Evolutionary conservation across 2,113 vertebrate genomes (phyloP).

Genomic region (Bos javanicus): DNA sequence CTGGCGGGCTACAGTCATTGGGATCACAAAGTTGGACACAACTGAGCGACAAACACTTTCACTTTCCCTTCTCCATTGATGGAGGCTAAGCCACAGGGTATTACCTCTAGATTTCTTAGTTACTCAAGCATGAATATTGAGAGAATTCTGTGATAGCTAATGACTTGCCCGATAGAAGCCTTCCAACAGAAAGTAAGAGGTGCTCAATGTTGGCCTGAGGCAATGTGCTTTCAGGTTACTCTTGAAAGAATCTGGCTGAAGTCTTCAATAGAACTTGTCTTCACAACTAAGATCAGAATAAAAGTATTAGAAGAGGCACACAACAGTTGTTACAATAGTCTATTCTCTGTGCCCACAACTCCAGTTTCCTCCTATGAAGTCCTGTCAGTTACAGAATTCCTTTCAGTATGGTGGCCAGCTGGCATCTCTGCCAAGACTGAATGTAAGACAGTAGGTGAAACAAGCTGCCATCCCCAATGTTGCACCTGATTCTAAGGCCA

Average conservation of each 20-base stretch:
- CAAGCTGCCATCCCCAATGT: not conserved
- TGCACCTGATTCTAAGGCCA: not conserved
- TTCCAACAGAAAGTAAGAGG: not conserved
- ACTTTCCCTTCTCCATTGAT: not conserved
- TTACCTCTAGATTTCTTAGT: not conserved
- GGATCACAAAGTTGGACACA: not conserved
- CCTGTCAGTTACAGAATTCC: not conserved
- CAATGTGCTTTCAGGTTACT: not conserved
- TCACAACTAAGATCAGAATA: not conserved
- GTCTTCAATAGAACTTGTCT: not conserved
- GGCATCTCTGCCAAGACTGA: not conserved
- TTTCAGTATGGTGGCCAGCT: not conserved
- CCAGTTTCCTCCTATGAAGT: not conserved
- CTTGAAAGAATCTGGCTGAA: not conserved
- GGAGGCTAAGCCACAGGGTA: not conserved
- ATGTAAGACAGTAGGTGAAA: not conserved
- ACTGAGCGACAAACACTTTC: not conserved
- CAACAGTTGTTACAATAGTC: not conserved
- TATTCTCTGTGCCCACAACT: not conserved
- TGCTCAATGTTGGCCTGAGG: not conserved
- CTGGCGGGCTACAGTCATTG: rapidly evolving
- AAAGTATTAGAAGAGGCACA: not conserved
- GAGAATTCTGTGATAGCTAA: not conserved
- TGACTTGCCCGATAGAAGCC: not conserved
- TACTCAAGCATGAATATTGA: not conserved